A percentile compares a stretch with the other conserved stretches of the same genome.
Evolutionary conservation across 2,888 invertebrate genomes (phyloP).

Genomic region (Idaea biselata): DNA sequence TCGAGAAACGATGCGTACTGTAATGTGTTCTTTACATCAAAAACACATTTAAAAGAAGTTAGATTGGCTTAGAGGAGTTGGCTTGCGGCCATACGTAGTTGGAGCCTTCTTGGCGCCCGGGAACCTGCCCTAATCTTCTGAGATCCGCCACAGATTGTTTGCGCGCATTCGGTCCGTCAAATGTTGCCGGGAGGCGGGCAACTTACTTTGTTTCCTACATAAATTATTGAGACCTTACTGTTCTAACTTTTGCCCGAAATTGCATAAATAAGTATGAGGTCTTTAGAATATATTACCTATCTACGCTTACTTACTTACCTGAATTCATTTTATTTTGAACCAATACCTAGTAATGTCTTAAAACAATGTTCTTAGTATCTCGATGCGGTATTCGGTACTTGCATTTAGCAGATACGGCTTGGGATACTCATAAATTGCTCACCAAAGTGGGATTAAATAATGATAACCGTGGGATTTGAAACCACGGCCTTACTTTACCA

Average conservation of each 20-base stretch:
- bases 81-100: constrained; percentile 72
- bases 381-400: no score
- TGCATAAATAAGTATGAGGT: constrained; percentile 10
- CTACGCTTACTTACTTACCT: no score
- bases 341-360: no score
- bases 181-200: constrained; percentile 60
- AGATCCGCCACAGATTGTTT: constrained; percentile 76
- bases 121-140: constrained; percentile 72
- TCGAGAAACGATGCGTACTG: constrained; percentile 64
- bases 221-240: constrained; percentile 54
- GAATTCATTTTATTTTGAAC: no score
- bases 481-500: no score
- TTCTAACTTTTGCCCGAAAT: constrained; percentile 27
- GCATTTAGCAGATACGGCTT: no score
- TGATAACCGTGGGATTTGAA: no score
- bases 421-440: no score
- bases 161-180: constrained; percentile 69
- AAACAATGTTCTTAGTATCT: no score
- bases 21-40: constrained; percentile 79
- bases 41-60: constrained; percentile 81
- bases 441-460: no score
- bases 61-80: constrained; percentile 79
- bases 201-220: constrained; percentile 48
- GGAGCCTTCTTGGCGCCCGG: constrained; percentile 68
- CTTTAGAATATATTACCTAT: neutral